Evolutionary conservation across 2,797 vertebrate species (phyloP).

Genomic region (Chiloscyllium punctatum): DNA sequence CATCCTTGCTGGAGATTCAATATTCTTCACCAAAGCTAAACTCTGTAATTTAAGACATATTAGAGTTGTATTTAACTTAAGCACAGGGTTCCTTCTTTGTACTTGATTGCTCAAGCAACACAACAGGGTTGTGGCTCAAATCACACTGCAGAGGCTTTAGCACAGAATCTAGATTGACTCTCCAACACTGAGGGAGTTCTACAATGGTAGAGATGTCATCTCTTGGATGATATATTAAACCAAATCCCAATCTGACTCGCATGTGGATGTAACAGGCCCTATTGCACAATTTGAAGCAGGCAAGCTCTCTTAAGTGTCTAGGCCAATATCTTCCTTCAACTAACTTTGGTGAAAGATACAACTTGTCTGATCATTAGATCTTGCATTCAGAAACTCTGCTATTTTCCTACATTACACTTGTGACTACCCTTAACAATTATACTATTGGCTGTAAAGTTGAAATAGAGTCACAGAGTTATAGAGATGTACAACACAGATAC

Average conservation of each 20-base stretch:
- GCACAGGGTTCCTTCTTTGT: no score
- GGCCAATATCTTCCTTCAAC: neutral
- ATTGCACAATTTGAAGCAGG: neutral
- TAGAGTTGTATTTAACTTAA: no score
- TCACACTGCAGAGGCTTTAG: neutral
- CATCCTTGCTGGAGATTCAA: neutral
- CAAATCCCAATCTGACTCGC: neutral
- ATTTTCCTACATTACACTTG: neutral
- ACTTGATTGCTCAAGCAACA: no score
- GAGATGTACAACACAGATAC: no score
- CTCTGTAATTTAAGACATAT: no score
- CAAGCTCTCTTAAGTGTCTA: neutral
- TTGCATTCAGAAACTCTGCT: neutral
- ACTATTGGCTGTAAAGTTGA: neutral
- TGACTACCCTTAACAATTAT: neutral
- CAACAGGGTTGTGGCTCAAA: no score
- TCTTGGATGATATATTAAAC: neutral
- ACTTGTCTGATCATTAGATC: neutral
- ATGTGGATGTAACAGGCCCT: neutral
- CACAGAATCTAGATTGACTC: no score
- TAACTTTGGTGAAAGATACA: neutral
- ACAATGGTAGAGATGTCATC: neutral
- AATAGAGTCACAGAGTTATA: no score
- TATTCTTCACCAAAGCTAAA: no score
- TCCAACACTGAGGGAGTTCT: neutral